Evolutionary conservation across 1,140 invertebrate genomes (phyloP), one percentile per base, ranked within the genome.

Genomic region (Stegodyphus mimosarum): DNA sequence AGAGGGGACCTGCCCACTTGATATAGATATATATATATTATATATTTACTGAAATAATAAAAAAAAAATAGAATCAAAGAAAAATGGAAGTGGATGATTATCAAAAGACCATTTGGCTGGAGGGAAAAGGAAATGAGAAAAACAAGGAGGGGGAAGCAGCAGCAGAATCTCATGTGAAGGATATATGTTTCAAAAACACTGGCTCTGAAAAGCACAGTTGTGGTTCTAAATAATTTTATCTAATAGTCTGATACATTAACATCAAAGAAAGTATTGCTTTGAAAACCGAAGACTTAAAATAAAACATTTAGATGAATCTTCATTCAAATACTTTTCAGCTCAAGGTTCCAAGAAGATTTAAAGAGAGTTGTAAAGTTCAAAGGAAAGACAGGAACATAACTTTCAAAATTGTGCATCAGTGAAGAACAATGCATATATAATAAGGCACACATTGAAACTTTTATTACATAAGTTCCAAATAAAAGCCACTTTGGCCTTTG

Each of bases 361-460:
- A 33, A 33, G 33, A 33, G 33, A 33, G 33, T 33, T 33, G 33
- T 33, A 33, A 10, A 60, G 55, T 60, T 60, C 50, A 60, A 49
- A 48, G 69, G 52, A 60, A 17, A 50, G 11, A 10, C 6, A 64
- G 18, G 11, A 60, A 17, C 17, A 76, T 17, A 76, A 64, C 7
- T 50, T 51, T 50, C 10, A 71, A 73, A 73, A 55, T 17, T 53
- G 71, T 73, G 71, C 71, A 73, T 49, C 48, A 48, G 15, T 60
- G 49, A 76, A 13, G 18, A 76, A 55, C 33, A 63, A 74, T 74
- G 72, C 17, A 75, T 75, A 53, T 52, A 53, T 15, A 53, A 75
- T 83, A 84, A 84, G 81, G 81, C 81, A 84, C 81, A 84, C 73
- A 69, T 84, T 84, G 81, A 84, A 84, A 84, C 81, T 84, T 66